Percentiles rank a stretch among this genome's conserved stretches.
Evolutionary conservation across 2,797 vertebrate genomes (phyloP).

Genomic region (Siniperca scherzeri): DNA sequence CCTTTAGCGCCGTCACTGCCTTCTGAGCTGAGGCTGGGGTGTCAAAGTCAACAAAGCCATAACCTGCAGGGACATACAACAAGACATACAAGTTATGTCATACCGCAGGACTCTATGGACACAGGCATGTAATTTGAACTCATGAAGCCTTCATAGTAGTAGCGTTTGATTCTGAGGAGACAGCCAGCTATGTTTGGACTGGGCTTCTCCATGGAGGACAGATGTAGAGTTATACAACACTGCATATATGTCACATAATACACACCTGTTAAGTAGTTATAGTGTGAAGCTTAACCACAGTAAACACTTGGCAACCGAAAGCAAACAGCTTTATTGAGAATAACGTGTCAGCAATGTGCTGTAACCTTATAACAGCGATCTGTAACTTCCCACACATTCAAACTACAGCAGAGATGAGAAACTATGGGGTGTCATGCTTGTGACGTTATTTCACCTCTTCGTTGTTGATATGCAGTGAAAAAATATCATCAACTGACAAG

Average conservation of each 20-base stretch:
- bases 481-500: background rate
- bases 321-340: background rate
- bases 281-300: constrained; percentile 9
- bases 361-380: background rate
- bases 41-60: constrained; percentile 95
- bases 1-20: constrained; percentile 90
- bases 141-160: background rate
- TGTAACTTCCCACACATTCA: constrained; percentile 17
- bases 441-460: no score
- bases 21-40: constrained; percentile 91
- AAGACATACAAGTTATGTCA: constrained; percentile 37
- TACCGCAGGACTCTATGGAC: constrained; percentile 9
- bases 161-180: constrained; percentile 20
- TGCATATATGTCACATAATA: constrained; percentile 41
- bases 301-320: constrained; percentile 11
- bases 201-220: constrained; percentile 36
- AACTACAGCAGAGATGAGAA: background rate
- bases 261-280: constrained; percentile 34
- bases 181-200: background rate
- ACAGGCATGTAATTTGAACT: constrained; percentile 23
- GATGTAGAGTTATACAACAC: constrained; percentile 61
- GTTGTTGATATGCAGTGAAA: constrained; percentile 9
- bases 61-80: constrained; percentile 82
- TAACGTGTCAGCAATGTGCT: constrained; percentile 4
- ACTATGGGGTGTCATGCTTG: no score